Base-by-base conservation (phyloP, 2,888 invertebrate genomes). In the Tricholauxania praeusta region DNA sequence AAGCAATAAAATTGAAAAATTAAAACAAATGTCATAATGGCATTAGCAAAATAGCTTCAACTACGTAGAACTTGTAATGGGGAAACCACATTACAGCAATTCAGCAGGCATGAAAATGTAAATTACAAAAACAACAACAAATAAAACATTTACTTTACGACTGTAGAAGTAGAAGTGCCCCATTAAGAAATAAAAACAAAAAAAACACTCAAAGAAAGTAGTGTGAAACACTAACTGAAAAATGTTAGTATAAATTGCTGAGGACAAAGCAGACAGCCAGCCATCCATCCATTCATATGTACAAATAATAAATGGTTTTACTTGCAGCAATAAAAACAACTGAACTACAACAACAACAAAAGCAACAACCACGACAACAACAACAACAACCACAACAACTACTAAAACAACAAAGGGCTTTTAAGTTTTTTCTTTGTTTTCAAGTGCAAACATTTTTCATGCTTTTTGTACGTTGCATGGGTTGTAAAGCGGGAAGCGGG, bases 401-500 rank as follows among this genome's bases (percentile, higher is more conserved):
- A 62, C 71, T 48, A 63, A 12, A 19, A 53, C n/a, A 53, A 8
- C 53, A 53, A 53, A 32, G n/a, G 39, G n/a, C 55, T 15, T n/a
- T 22, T 12, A 55, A 55, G 22, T 19, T 19, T 55, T 55, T 19
- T 1, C 12, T 47, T 63, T 63, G 47, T 7, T 47, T 63, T 63
- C 57, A 57, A 57, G 57, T 57, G 57, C 57, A 57, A 57, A 28
- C 57, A 57, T 57, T 57, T 57, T 57, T 57, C 57, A 28, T 57
- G 57, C 39, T 39, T 10, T 8, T 39, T 39, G 39, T 39, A 39
- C 39, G 39, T 39, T 39, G 2, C 39, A 39, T 39, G 15, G 57
- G 19, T 19, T 57, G 28, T 17, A 22, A 57, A 19, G 22, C 22
- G 28, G 19, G 19, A 15, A 19, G 12, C 12, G 28, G 12, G 39